A percentile compares a stretch with the other conserved stretches of the same genome.
phyloP scores from a whole-genome alignment of 2,113 vertebrate species.

The Urocolius indicus region DNA sequence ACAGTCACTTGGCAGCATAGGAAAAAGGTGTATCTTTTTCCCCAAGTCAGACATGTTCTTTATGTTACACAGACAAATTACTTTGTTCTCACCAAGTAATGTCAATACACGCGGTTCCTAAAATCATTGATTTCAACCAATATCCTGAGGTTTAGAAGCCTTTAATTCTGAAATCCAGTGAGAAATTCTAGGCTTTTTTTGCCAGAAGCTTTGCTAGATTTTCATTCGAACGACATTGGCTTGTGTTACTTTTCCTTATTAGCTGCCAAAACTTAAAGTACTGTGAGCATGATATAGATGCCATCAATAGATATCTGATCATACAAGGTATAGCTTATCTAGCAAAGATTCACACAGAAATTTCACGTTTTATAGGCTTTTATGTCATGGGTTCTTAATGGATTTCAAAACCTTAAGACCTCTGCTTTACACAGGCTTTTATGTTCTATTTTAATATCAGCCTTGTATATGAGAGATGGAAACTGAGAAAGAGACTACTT shows the following conservation, averaged over 20 bases:
- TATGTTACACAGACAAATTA: neutral
- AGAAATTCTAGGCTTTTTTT: constrained; percentile 18
- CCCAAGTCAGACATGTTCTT: neutral
- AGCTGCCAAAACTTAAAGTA: neutral
- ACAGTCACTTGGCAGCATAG: fast-evolving
- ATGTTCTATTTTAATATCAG: neutral
- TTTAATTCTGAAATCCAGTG: neutral
- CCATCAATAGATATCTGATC: neutral
- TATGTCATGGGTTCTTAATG: neutral
- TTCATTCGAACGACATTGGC: neutral
- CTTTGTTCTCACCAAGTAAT: neutral
- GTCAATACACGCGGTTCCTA: neutral
- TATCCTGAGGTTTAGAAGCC: neutral
- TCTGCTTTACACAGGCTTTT: neutral
- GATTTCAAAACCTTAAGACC: neutral
- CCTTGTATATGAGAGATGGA: neutral
- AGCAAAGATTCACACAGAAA: neutral
- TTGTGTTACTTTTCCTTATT: neutral
- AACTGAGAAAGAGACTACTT: neutral
- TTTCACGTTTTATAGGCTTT: neutral
- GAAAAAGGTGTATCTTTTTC: neutral
- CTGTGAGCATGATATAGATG: neutral
- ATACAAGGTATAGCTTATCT: neutral
- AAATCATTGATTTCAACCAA: neutral
- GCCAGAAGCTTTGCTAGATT: neutral